These are phyloP conservation scores for Actinia tenebrosa DNA, from an alignment of 64 coral and sea anemone species.

Conservation along the genomic window DNA sequence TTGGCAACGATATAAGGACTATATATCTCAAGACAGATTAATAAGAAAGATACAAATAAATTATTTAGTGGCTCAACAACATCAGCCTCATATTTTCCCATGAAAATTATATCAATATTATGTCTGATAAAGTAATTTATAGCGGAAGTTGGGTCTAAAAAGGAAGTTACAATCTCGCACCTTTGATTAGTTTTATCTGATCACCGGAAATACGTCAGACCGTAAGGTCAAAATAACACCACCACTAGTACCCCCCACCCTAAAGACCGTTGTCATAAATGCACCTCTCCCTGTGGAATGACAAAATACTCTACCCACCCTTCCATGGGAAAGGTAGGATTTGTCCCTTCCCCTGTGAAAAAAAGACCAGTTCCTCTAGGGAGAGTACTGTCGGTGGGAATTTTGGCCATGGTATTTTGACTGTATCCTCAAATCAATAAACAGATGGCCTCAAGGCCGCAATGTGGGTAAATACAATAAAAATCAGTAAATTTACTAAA, in stretches of 20 bases:
- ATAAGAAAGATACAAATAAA: background rate
- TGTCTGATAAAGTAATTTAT: background rate
- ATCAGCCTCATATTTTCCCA: background rate
- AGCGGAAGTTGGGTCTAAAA: background rate
- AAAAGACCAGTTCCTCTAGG: background rate
- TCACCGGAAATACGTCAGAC: background rate
- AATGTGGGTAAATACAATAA: background rate
- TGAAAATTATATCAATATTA: background rate
- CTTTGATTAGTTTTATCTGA: background rate
- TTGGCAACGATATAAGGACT: background rate
- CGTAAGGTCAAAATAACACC: background rate
- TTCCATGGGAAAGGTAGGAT: background rate
- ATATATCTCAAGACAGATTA: background rate
- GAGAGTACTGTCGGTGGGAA: background rate
- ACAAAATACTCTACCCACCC: background rate
- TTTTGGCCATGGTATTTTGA: background rate
- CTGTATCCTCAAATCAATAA: background rate
- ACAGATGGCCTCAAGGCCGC: background rate
- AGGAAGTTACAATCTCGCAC: background rate
- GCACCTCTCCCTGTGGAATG: conserved; percentile 1
- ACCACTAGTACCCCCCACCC: background rate
- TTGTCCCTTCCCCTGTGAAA: background rate
- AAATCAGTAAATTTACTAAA: too few species aligned
- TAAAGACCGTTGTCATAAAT: background rate
- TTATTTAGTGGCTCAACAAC: background rate